Percentiles rank a stretch among this genome's conserved stretches.
Conservation (phyloP, 2,113 vertebrate genomes). For the Campylomormyrus numenius region DNA sequence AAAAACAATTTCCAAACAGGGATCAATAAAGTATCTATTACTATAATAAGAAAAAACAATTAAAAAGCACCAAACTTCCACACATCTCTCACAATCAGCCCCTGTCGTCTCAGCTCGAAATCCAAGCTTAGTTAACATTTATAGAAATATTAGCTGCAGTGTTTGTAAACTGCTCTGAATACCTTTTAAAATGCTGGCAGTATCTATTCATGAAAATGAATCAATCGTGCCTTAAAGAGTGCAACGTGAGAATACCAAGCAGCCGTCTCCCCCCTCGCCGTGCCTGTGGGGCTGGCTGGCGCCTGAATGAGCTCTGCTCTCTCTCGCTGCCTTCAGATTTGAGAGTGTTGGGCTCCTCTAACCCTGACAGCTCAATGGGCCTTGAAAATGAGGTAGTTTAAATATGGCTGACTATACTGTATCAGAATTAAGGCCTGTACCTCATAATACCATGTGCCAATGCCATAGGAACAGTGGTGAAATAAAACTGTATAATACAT, state of each 20-base stretch:
- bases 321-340: neutral
- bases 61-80: neutral
- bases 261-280: neutral
- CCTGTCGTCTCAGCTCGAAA: neutral
- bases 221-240: neutral
- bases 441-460: neutral
- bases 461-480: neutral
- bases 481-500: neutral
- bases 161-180: neutral
- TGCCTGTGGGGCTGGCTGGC: neutral
- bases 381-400: constrained; percentile 1
- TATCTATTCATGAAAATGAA: neutral
- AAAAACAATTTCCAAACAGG: no score
- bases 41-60: neutral
- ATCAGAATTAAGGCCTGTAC: neutral
- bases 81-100: neutral
- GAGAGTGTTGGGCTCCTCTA: neutral
- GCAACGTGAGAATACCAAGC: neutral
- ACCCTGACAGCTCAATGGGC: neutral
- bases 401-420: neutral
- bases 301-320: neutral
- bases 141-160: neutral
- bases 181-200: neutral
- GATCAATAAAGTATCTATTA: no score
- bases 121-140: neutral